Evolutionary conservation across 2,797 vertebrate species (phyloP).

Genomic region (Sebastes hubbsi): DNA sequence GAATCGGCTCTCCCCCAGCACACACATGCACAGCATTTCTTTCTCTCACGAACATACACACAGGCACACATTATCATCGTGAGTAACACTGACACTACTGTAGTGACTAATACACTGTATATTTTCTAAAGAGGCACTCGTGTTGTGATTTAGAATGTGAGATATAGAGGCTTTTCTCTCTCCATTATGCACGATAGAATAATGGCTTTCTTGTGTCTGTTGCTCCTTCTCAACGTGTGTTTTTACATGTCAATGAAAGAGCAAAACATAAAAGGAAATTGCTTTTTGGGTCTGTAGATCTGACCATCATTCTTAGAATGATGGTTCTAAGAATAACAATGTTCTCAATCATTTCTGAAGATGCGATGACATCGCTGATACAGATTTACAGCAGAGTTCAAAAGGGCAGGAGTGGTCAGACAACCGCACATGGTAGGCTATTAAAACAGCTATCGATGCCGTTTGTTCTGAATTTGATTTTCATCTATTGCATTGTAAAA

Average conservation of each 20-base stretch:
- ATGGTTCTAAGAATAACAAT: no score
- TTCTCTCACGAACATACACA: slow-evolving; percentile 10
- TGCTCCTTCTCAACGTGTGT: neutral
- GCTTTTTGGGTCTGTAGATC: neutral
- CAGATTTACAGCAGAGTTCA: neutral
- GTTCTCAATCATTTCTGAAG: neutral
- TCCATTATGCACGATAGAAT: neutral
- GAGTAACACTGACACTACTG: slow-evolving; percentile 13
- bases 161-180: neutral
- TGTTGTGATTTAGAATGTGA: neutral
- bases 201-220: no score
- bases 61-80: slow-evolving; percentile 21
- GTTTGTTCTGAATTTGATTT: neutral
- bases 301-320: neutral
- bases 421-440: neutral
- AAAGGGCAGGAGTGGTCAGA: neutral
- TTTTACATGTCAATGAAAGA: neutral
- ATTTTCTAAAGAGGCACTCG: neutral
- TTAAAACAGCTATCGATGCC: neutral
- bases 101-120: neutral
- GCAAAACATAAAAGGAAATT: neutral
- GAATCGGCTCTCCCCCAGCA: slow-evolving; percentile 80
- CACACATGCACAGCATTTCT: slow-evolving; percentile 13
- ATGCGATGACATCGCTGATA: neutral
- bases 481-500: neutral